A percentile compares a stretch with the other conserved stretches of the same genome.
Evolutionary conservation across 2,797 vertebrate species (phyloP).

Genomic region (Anguilla pacifica): DNA sequence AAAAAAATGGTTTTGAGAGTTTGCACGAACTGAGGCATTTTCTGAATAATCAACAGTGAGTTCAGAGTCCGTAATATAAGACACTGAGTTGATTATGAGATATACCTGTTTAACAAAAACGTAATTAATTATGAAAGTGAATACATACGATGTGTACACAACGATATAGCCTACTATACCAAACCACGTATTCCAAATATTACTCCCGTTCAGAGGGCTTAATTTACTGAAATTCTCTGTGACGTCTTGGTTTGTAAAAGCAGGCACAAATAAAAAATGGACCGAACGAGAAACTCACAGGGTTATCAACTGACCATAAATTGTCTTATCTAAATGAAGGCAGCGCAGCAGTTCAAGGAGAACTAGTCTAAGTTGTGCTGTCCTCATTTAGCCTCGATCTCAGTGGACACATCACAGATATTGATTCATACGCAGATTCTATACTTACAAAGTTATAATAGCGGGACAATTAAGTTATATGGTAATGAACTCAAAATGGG

Average conservation of each 20-base stretch:
- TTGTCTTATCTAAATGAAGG: not conserved
- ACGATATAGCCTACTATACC: too few relatives aligned
- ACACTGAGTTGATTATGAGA: not conserved
- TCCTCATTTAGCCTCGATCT: conserved; percentile 3
- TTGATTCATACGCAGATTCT: not conserved
- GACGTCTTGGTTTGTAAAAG: not conserved
- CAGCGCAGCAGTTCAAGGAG: not conserved
- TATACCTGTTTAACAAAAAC: not conserved
- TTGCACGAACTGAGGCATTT: not conserved
- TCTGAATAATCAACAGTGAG: not conserved
- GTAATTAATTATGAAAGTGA: not conserved
- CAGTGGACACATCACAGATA: not conserved
- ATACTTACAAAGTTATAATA: not conserved
- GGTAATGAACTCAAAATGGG: not conserved
- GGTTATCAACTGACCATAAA: not conserved
- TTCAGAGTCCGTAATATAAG: not conserved
- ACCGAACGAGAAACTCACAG: not conserved
- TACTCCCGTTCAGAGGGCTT: not conserved
- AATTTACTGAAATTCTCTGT: not conserved
- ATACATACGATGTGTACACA: too few relatives aligned
- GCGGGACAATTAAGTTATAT: not conserved
- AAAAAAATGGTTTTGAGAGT: not conserved
- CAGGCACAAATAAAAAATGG: not conserved
- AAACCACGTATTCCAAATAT: not conserved
- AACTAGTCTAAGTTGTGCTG: not conserved